Evolutionary conservation across 2,888 invertebrate genomes (phyloP).

Genomic region (Uropetala carovei): DNA sequence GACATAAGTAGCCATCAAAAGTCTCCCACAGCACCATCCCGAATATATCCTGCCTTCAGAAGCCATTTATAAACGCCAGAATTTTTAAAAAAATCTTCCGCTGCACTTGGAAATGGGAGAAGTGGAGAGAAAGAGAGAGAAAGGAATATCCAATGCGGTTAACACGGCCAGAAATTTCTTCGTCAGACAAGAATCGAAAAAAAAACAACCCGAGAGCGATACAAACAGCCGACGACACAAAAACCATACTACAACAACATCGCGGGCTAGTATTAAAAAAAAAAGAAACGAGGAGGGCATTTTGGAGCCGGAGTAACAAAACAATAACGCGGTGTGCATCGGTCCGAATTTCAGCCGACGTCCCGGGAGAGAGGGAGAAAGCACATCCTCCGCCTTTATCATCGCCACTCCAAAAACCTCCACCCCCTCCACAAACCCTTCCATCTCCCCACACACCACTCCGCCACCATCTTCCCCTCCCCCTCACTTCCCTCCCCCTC

Average conservation of each 20-base stretch:
- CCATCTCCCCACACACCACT: background rate
- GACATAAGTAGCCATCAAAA: background rate
- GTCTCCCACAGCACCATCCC: background rate
- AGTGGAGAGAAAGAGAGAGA: background rate
- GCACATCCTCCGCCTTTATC: constrained; percentile 13
- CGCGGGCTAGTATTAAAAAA: background rate
- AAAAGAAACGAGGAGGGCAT: background rate
- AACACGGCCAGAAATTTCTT: no score
- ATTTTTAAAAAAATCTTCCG: no score
- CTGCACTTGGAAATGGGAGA: background rate
- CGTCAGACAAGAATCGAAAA: background rate
- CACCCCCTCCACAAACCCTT: background rate
- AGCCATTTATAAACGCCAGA: background rate
- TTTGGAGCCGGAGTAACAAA: constrained; percentile 30
- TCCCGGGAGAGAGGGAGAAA: background rate
- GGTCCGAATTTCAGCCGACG: constrained; percentile 15
- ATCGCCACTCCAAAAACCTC: background rate
- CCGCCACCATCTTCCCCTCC: no score
- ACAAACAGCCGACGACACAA: background rate
- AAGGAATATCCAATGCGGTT: background rate
- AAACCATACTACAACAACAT: constrained; percentile 13
- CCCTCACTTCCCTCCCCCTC: background rate
- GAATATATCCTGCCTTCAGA: background rate
- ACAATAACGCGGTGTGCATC: constrained; percentile 32
- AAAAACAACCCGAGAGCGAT: background rate